Evolutionary conservation across 2,113 vertebrate species (phyloP).

Genomic region (Actenoides hombroni): DNA sequence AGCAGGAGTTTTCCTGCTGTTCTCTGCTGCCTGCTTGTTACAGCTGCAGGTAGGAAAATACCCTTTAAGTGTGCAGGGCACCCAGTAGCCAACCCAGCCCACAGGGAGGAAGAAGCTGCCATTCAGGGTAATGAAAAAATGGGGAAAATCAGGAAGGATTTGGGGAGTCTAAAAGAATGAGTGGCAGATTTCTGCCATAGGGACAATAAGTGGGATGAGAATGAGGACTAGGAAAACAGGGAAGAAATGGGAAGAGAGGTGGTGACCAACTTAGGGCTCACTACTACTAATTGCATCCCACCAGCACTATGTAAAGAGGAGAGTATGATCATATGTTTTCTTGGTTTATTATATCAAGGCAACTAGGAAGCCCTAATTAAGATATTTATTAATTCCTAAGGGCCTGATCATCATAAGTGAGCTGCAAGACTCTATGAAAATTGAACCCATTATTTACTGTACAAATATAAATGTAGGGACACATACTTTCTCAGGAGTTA

Average conservation of each 20-base stretch:
- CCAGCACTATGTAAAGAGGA: accelerated
- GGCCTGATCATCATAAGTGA: neutral
- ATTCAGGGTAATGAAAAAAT: neutral
- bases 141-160: neutral
- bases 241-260: neutral
- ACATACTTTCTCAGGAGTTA: accelerated
- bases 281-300: neutral
- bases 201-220: neutral
- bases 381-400: neutral
- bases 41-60: neutral
- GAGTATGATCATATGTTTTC: accelerated
- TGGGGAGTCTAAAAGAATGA: neutral
- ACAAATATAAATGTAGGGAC: neutral
- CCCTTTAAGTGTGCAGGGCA: accelerated
- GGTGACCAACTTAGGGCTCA: neutral
- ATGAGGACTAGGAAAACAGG: neutral
- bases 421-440: neutral
- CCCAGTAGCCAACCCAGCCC: accelerated
- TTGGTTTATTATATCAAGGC: neutral
- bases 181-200: neutral
- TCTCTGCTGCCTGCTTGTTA: neutral
- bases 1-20: neutral
- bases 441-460: neutral
- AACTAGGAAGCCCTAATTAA: neutral
- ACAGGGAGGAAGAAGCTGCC: accelerated